Conservation (phyloP, 64 coral and sea anemone species). For the Astreopora myriophthalma region DNA sequence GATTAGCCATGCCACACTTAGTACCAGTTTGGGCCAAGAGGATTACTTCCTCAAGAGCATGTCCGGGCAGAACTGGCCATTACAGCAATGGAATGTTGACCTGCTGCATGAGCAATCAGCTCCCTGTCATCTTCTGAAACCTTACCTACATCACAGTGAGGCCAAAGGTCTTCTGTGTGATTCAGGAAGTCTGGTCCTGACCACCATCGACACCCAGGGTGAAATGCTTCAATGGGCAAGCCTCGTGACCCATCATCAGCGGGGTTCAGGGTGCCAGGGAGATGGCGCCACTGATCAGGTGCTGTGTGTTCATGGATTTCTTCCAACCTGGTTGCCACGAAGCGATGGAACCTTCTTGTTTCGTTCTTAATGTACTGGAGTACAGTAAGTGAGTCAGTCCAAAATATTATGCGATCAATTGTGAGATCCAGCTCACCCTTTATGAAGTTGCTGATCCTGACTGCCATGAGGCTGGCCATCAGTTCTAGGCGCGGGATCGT, state of each 20-base stretch:
- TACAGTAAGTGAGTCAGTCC: conserved; percentile 43
- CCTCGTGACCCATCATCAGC: conserved; percentile 54
- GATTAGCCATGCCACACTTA: not conserved
- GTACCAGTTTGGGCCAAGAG: conserved; percentile 10
- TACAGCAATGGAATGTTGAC: not conserved
- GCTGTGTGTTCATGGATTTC: conserved; percentile 29
- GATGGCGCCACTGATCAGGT: conserved; percentile 6
- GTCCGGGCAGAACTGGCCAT: not conserved
- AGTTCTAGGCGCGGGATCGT: conserved; percentile 32
- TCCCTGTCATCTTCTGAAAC: conserved; percentile 31
- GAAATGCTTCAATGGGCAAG: not conserved
- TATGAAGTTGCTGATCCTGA: not conserved
- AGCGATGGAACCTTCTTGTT: conserved; percentile 30
- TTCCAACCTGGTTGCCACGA: conserved; percentile 26
- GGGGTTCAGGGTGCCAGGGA: not conserved
- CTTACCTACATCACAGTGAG: not conserved
- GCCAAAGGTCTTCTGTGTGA: conserved; percentile 13
- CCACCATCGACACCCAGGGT: conserved; percentile 36
- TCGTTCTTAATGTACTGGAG: conserved; percentile 56
- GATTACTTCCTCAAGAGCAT: not conserved
- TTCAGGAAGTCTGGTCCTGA: conserved; percentile 33
- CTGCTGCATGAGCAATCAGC: no score
- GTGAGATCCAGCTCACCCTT: not conserved
- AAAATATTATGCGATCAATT: not conserved
- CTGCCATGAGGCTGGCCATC: conserved; percentile 3